A percentile compares a stretch with the other conserved stretches of the same genome.
Evolutionary conservation across 1,140 invertebrate genomes (phyloP).

Genomic region (Polyergus mexicanus): DNA sequence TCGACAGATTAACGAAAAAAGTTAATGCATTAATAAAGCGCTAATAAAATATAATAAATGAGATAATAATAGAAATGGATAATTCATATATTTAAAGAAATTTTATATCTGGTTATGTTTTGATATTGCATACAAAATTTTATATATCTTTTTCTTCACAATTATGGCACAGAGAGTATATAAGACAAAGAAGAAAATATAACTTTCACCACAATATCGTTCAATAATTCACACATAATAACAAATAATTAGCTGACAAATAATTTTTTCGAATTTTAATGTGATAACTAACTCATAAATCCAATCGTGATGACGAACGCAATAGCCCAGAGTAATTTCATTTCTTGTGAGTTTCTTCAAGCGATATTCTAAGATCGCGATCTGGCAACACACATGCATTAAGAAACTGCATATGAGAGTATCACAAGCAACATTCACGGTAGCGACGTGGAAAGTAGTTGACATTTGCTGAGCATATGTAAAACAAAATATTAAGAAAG

Average conservation of each 20-base stretch:
- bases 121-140: background rate
- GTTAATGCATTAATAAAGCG: background rate
- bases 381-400: conserved; percentile 62
- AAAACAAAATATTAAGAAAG: background rate
- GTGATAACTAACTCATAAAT: conserved; percentile 51
- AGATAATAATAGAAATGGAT: background rate
- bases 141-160: background rate
- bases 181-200: background rate
- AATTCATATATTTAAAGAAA: background rate
- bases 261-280: background rate
- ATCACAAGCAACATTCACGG: conserved; percentile 52
- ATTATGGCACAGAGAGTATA: background rate
- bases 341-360: background rate
- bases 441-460: background rate
- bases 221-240: background rate
- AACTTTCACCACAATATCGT: background rate
- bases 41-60: background rate
- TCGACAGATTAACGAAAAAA: no score
- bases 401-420: conserved; percentile 60
- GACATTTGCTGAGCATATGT: conserved; percentile 51
- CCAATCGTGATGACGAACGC: conserved; percentile 30
- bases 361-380: conserved; percentile 66
- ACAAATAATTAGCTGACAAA: background rate
- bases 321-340: background rate
- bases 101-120: background rate